Percentiles rank a stretch among this genome's conserved stretches.
Conservation (phyloP, 2,888 invertebrate genomes). For the Stenodera caucasica region DNA sequence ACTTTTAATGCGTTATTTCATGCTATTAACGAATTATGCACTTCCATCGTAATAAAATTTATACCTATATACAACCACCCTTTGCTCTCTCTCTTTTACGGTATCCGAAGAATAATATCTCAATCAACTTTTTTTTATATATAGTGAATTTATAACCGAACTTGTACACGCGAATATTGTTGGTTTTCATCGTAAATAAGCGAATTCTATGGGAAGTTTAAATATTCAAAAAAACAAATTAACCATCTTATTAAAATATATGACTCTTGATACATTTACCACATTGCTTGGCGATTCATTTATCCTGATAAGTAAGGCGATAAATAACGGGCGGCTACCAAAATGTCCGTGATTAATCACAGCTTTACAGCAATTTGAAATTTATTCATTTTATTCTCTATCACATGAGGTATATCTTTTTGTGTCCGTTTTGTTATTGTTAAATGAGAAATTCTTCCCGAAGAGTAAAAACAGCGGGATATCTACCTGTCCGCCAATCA, state of each 20-base stretch:
- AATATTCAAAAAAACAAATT: not conserved
- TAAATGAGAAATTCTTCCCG: constrained; percentile 35
- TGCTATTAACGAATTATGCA: constrained; percentile 54
- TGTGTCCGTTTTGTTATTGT: not conserved
- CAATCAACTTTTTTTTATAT: constrained; percentile 46
- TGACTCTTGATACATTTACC: constrained; percentile 20
- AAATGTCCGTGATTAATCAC: constrained; percentile 51
- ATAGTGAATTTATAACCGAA: not conserved
- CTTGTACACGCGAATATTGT: not conserved
- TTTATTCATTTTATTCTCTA: constrained; percentile 48
- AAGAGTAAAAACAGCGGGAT: constrained; percentile 38
- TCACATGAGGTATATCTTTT: constrained; percentile 17
- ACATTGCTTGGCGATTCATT: constrained; percentile 39
- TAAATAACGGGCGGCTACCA: constrained; percentile 51
- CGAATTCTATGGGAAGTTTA: not conserved
- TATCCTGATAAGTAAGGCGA: constrained; percentile 48
- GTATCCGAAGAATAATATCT: constrained; percentile 47
- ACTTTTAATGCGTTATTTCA: constrained; percentile 54
- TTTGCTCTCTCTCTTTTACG: not conserved
- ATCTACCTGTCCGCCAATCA: constrained; percentile 44
- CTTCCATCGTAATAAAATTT: constrained; percentile 36
- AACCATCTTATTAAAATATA: constrained; percentile 4
- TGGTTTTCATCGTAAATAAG: not conserved
- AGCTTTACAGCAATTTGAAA: constrained; percentile 46
- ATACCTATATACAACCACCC: constrained; percentile 22